These are phyloP conservation scores for Xenopus borealis DNA, from an alignment of 2,113 vertebrate species.

Conservation along the genomic window DNA sequence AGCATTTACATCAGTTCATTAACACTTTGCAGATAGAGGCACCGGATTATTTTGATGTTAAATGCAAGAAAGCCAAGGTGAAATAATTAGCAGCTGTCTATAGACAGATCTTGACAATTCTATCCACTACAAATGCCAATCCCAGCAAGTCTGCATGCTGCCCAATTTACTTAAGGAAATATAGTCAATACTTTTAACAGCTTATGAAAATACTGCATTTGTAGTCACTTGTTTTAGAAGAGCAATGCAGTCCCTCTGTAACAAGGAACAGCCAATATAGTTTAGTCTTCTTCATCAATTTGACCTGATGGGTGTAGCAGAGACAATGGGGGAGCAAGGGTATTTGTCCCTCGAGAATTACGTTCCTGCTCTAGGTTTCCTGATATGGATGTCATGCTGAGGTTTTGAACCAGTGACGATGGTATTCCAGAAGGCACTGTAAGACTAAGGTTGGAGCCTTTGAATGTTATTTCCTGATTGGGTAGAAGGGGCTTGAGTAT, in stretches of 20 bases:
- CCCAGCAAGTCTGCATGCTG: constrained; percentile 34
- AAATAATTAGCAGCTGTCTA: constrained; percentile 3
- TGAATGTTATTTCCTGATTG: constrained; percentile 85
- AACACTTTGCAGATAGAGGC: too few species aligned
- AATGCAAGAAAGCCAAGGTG: not conserved
- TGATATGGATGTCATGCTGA: constrained; percentile 71
- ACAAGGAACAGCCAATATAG: not conserved
- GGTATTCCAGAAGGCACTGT: constrained; percentile 81
- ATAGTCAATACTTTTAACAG: constrained; percentile 36
- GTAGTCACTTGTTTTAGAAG: constrained; percentile 39
- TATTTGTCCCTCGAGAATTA: constrained; percentile 77
- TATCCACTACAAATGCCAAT: not conserved
- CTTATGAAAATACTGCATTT: constrained; percentile 30
- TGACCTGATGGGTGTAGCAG: constrained; percentile 72
- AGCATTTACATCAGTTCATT: not conserved
- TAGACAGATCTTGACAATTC: constrained; percentile 8
- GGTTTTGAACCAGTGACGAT: constrained; percentile 72
- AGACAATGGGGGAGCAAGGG: constrained; percentile 74
- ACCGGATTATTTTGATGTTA: not conserved
- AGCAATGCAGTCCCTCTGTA: constrained; percentile 49
- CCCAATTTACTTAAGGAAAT: constrained; percentile 20
- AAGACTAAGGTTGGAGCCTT: constrained; percentile 78
- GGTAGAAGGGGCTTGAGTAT: constrained; percentile 95
- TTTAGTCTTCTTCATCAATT: constrained; percentile 88
- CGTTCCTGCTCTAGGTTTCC: constrained; percentile 75